A percentile compares a stretch with the other conserved stretches of the same genome.
These are phyloP conservation scores for Teleopsis dalmanni DNA, from an alignment of 1,140 invertebrate genomes.

Conservation along the genomic window DNA sequence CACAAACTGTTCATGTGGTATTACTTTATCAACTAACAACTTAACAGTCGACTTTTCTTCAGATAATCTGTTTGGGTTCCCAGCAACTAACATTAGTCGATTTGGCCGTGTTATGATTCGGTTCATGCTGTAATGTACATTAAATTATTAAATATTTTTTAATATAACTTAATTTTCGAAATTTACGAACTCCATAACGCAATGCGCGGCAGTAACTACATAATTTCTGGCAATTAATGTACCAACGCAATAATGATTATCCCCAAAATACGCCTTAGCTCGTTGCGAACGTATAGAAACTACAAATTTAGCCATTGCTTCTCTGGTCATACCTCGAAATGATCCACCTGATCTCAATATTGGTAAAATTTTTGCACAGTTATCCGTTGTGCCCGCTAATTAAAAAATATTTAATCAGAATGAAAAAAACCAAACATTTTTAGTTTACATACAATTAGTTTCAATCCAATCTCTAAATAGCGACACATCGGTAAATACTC, in stretches of 20 bases:
- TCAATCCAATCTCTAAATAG: too few species aligned
- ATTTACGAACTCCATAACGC: conserved; percentile 10
- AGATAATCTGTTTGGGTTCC: conserved; percentile 4
- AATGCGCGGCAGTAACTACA: conserved; percentile 19
- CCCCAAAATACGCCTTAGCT: conserved; percentile 12
- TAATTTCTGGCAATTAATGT: conserved; percentile 11
- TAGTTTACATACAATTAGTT: too few species aligned
- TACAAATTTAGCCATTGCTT: conserved; percentile 2
- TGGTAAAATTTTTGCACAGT: too few species aligned
- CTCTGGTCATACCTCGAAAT: too few species aligned
- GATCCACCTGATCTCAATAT: too few species aligned
- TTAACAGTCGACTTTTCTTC: neutral
- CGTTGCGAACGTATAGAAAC: conserved; percentile 20
- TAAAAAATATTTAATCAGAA: too few species aligned
- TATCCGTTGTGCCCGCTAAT: too few species aligned
- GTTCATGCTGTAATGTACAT: conserved; percentile 1
- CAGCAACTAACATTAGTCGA: conserved; percentile 10
- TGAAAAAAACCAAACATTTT: too few species aligned
- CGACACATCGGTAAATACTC: conserved; percentile 63
- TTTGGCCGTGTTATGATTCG: conserved; percentile 2
- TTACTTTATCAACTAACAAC: conserved; percentile 2
- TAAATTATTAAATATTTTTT: neutral
- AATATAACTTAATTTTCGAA: neutral
- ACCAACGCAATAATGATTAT: conserved; percentile 24
- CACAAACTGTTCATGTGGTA: conserved; percentile 3